phyloP scores from a whole-genome alignment of 2,113 vertebrate species.

The Hippocampus comes region DNA sequence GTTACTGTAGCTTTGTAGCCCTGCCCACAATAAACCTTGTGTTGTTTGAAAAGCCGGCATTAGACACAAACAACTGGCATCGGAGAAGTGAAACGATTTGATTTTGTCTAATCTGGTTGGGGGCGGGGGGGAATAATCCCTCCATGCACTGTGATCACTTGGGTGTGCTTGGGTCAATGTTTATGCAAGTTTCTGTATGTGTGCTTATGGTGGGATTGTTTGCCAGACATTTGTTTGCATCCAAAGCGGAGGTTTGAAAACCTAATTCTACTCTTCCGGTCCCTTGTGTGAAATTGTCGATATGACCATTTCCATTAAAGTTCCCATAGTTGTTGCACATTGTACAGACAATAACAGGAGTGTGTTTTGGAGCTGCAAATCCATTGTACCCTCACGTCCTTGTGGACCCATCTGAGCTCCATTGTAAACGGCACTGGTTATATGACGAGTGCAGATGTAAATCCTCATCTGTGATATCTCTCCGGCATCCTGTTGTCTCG shows the following conservation, averaged over 20 bases:
- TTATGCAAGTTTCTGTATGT: conserved; percentile 37
- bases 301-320: conserved; percentile 41
- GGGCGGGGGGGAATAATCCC: conserved; percentile 63
- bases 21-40: conserved; percentile 71
- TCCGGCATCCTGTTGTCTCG: conserved; percentile 55
- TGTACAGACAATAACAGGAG: conserved; percentile 47
- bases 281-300: conserved; percentile 50
- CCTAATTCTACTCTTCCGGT: conserved; percentile 47
- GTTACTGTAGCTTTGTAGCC: conserved; percentile 59
- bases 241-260: conserved; percentile 41
- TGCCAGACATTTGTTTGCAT: conserved; percentile 33
- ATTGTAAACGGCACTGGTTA: conserved; percentile 57
- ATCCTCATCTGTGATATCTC: conserved; percentile 63
- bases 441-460: conserved; percentile 66
- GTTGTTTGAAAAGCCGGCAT: conserved; percentile 76
- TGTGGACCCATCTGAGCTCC: conserved; percentile 27
- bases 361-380: conserved; percentile 48
- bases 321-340: conserved; percentile 55
- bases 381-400: conserved; percentile 38
- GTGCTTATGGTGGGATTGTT: conserved; percentile 25
- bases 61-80: conserved; percentile 71
- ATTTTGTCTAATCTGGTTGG: conserved; percentile 76
- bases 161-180: conserved; percentile 35
- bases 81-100: conserved; percentile 69
- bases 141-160: conserved; percentile 39